Evolutionary conservation across 2,113 vertebrate species (phyloP), one percentile per base, ranked within the genome.

Genomic region (Bolborhynchus lineola): DNA sequence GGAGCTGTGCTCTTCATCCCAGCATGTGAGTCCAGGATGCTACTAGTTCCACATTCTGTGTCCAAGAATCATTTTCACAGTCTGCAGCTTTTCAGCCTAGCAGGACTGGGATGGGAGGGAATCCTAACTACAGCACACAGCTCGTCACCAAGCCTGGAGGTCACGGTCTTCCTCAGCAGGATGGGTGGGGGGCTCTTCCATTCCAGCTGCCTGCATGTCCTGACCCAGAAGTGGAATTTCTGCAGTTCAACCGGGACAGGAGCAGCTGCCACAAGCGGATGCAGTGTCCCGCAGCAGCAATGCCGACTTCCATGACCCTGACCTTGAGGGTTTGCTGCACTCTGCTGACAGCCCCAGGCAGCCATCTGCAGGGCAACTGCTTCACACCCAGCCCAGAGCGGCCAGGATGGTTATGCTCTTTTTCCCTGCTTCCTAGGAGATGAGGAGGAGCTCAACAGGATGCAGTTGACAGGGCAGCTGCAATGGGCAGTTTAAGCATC

Each of bases 281-380:
- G 7, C 64, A 11, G 52, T 0, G 10, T 8, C 46, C 50, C 26
- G 49, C 82, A 62, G 52, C 79, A 46, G 64, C 4, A 11, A 11
- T 4, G 39, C 49, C 65, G 62, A 2, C 39, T 80, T 29, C 42
- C 60, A 12, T 10, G 31, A 17, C 5, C 10, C 62, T 41, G 49
- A 60, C 81, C 60, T 78, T 16, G 53, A 28, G 10, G 33, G 68
- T 79, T 59, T 49, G 94, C 25, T 35, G 31, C 35, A 2, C 20
- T 29, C 11, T 7, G 13, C 65, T 11, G 44, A 7, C 82, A 42
- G 86, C 55, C 86, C 62, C 86, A 33, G 67, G 23, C 94, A 94
- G 88, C 88, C 94, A 95, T 82, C 85, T 94, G 92, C 92, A 89
- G 92, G 89, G 67, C 85, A 50, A 25, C 33, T 4, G 35, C 71